Percentiles rank a stretch among this genome's conserved stretches.
These are phyloP conservation scores for Acrocephalus kingi DNA, from an alignment of 2,113 vertebrate species.

Conservation along the genomic window DNA sequence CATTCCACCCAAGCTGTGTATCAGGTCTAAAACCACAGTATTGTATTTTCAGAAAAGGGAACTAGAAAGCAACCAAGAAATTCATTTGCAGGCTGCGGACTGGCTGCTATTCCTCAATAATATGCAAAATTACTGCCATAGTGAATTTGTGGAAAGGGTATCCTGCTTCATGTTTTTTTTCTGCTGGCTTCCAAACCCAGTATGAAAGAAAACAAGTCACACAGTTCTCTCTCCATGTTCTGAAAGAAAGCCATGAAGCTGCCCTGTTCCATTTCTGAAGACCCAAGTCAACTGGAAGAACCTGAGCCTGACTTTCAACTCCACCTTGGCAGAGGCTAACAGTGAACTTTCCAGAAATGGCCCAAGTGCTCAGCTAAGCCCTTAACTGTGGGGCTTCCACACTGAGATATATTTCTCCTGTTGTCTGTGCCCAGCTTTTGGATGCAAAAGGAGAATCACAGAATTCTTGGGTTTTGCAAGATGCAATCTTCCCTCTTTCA, in stretches of 20 bases:
- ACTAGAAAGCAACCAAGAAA: neutral
- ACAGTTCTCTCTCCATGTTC: neutral
- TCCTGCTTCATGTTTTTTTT: neutral
- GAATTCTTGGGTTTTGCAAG: neutral
- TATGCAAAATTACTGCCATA: neutral
- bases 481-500: neutral
- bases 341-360: neutral
- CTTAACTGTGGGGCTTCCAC: neutral
- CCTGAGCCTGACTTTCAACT: neutral
- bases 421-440: neutral
- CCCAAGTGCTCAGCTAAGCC: neutral
- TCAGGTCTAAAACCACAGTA: neutral
- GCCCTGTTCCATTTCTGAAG: neutral
- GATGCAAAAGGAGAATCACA: neutral
- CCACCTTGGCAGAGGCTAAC: neutral
- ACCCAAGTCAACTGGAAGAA: neutral
- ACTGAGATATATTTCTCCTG: neutral
- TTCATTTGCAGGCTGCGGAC: neutral
- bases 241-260: neutral
- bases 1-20: neutral
- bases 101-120: neutral
- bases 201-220: neutral
- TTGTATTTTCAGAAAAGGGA: neutral
- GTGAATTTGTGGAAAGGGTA: neutral
- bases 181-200: neutral